Evolutionary conservation across 53 echinoderm and acorn worm genomes (phyloP).

Genomic region (Holothuria leucospilota): DNA sequence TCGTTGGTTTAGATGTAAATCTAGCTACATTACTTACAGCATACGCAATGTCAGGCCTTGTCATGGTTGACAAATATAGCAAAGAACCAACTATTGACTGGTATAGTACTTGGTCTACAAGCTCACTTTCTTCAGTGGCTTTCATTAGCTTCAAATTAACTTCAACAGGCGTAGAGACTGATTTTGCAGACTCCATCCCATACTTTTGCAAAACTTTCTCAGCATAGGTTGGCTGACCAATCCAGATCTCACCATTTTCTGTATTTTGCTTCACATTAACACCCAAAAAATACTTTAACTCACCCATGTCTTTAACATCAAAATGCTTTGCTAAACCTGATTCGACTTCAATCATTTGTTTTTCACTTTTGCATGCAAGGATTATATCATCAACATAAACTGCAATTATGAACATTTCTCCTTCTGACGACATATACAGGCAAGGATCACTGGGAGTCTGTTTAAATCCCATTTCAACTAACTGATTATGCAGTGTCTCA

Average conservation of each 20-base stretch:
- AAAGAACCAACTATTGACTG: slow-evolving; percentile 15
- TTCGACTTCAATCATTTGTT: not conserved
- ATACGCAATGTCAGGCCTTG: slow-evolving; percentile 19
- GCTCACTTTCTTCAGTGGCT: too few species aligned
- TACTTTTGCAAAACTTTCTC: too few species aligned
- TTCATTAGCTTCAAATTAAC: not conserved
- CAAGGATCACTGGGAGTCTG: too few species aligned
- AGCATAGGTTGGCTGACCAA: too few species aligned
- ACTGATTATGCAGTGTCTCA: slow-evolving; percentile 11
- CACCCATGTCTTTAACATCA: slow-evolving; percentile 13
- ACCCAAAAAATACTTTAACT: not conserved
- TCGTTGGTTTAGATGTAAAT: too few species aligned
- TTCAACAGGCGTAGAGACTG: slow-evolving; percentile 21
- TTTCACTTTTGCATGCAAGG: not conserved
- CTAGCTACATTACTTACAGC: slow-evolving; percentile 24
- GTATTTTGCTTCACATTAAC: slow-evolving; percentile 3
- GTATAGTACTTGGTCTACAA: not conserved
- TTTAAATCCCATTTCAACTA: slow-evolving; percentile 29
- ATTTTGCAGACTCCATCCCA: too few species aligned
- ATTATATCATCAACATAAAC: slow-evolving; percentile 12
- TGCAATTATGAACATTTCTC: slow-evolving; percentile 25
- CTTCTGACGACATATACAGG: slow-evolving; percentile 12
- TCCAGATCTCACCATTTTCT: too few species aligned
- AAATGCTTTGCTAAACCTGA: too few species aligned
- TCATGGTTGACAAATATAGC: slow-evolving; percentile 26